Base-by-base conservation (phyloP, 2,113 vertebrate genomes). In the Eulemur macaco region DNA sequence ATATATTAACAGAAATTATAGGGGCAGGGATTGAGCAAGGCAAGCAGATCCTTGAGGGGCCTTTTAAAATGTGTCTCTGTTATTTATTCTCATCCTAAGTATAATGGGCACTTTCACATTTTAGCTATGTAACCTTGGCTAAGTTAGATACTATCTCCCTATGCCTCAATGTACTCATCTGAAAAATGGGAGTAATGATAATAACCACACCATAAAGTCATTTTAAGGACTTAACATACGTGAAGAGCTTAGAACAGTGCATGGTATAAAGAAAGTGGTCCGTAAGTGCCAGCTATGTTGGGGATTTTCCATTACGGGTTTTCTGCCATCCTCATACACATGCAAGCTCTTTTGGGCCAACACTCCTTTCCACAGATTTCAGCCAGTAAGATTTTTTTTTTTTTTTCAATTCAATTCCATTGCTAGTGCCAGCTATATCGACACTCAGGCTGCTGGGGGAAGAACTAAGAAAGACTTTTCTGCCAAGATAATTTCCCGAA, bases 401-500 rank as follows among this genome's bases (percentile, higher is more conserved):
- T 54, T 45, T 37, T 83, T 84, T n/a, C 15, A 76, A 74, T 96
- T 96, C 73, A 89, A 74, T 94, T 97, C 90, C 88, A 95, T 80
- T n/a, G 39, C 63, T 39, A 56, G 23, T 80, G 85, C 96, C 98
- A 97, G 86, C 66, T 86, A 4, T 86, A 94, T 93, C 9, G 21
- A 86, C 74, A 71, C 77, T 82, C 82, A 56, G 74, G 82, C 83
- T 96, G 42, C 77, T 80, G 50, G 60, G 47, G 47, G 85, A 86
- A 96, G 94, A 96, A 89, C 74, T 85, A 97, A 96, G 90, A 56
- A 90, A 95, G 94, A 88, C 73, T 96, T 96, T 76, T 25, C 88
- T 96, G 97, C 97, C 97, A 97, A 97, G 50, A 82, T 97, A 93
- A 97, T 97, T 96, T 96, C 97, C 95, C 89, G 0, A 97, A 97